Conservation (phyloP, 2,113 vertebrate genomes). For the Miniopterus natalensis region DNA sequence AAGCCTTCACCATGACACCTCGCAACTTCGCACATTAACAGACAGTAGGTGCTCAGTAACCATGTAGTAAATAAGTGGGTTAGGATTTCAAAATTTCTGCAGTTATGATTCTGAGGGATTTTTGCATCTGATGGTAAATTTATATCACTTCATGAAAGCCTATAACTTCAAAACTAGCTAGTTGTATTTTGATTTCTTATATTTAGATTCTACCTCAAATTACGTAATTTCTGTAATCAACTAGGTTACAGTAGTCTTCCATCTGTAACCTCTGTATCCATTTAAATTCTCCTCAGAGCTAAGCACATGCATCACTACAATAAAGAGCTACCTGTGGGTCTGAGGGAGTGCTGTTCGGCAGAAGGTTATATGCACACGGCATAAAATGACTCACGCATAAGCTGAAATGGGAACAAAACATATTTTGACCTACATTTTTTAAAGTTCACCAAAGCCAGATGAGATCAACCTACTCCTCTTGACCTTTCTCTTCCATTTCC, state of each 20-base stretch:
- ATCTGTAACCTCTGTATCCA: not conserved
- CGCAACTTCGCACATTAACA: not conserved
- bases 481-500: not conserved
- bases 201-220: not conserved
- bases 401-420: not conserved
- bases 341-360: not conserved
- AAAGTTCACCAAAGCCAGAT: slow-evolving; percentile 20
- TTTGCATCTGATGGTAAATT: not conserved
- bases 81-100: not conserved
- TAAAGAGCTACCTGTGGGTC: not conserved
- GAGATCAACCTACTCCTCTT: not conserved
- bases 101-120: not conserved
- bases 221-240: not conserved
- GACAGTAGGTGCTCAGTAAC: not conserved
- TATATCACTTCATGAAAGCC: not conserved
- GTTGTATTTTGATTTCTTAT: not conserved
- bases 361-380: not conserved
- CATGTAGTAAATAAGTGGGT: not conserved
- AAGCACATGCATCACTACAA: not conserved
- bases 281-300: not conserved
- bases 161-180: not conserved
- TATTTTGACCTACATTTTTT: not conserved
- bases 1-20: not conserved
- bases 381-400: not conserved
- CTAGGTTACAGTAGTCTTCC: not conserved